Conservation (phyloP, 2,888 invertebrate species). For the Lissocephala sabroskyi region DNA sequence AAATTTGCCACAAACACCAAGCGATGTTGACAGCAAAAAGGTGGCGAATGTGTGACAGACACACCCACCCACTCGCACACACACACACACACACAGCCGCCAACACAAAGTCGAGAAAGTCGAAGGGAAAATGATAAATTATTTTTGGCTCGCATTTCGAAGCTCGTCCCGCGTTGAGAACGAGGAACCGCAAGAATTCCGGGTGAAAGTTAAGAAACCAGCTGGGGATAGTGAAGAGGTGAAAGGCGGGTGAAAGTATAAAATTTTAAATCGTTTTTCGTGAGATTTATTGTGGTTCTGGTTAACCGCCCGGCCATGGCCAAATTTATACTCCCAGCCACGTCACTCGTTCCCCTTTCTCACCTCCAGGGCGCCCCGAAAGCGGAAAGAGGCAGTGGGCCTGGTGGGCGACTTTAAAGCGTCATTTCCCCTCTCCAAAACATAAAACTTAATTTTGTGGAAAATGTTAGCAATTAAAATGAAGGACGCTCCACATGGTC, state of each 20-base stretch:
- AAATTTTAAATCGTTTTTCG: constrained; percentile 69
- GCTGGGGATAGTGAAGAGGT: constrained; percentile 1
- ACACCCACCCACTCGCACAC: neutral
- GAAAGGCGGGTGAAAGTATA: constrained; percentile 30
- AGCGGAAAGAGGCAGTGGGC: no score
- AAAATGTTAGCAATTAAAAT: constrained; percentile 69
- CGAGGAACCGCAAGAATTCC: constrained; percentile 58
- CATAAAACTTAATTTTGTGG: constrained; percentile 69
- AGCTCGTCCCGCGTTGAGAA: no score
- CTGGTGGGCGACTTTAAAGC: constrained; percentile 33
- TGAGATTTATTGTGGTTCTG: constrained; percentile 71
- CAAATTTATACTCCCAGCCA: constrained; percentile 52
- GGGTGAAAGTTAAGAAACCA: constrained; percentile 51
- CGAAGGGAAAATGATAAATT: constrained; percentile 57
- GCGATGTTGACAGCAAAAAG: constrained; percentile 38
- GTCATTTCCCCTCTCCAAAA: constrained; percentile 2
- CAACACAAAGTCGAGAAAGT: constrained; percentile 33
- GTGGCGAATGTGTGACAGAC: constrained; percentile 35
- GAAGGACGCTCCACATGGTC: constrained; percentile 38
- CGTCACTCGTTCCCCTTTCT: constrained; percentile 54
- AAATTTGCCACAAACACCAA: constrained; percentile 28
- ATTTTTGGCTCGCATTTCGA: constrained; percentile 37
- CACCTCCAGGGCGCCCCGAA: no score
- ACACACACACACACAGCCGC: constrained; percentile 4
- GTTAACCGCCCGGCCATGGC: constrained; percentile 59